Evolutionary conservation across 2,888 invertebrate genomes (phyloP).

Genomic region (Mellilla xanthometata): DNA sequence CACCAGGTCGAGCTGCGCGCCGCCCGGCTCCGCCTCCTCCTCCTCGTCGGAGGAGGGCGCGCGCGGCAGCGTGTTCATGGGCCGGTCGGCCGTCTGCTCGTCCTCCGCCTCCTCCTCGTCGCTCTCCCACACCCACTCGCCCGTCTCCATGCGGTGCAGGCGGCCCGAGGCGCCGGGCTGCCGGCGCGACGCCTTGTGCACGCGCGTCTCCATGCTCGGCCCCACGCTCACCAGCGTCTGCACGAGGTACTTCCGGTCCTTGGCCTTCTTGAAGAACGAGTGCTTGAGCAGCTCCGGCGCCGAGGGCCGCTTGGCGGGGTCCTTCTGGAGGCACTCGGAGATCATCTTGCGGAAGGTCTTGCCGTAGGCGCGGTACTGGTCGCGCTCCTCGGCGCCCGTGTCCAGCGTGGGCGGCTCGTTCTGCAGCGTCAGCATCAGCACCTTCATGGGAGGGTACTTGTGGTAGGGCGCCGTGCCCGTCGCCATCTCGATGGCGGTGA

Average conservation of each 20-base stretch:
- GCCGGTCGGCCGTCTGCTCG: slow-evolving; percentile 76
- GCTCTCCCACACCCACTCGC: slow-evolving; percentile 99
- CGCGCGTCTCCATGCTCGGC: slow-evolving; percentile 95
- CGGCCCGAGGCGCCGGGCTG: slow-evolving; percentile 94
- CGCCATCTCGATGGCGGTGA: slow-evolving; percentile 99
- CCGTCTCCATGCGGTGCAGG: slow-evolving; percentile 96
- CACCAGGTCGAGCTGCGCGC: slow-evolving; percentile 90
- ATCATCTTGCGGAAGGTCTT: slow-evolving; percentile 99
- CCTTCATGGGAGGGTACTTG: slow-evolving; percentile 99
- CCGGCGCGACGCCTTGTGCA: slow-evolving; percentile 92
- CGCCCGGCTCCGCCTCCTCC: slow-evolving; percentile 55
- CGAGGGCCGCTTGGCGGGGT: slow-evolving; percentile 96
- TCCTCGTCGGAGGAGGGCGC: slow-evolving; percentile 84
- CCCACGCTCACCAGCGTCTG: slow-evolving; percentile 93
- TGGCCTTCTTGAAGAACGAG: slow-evolving; percentile 99
- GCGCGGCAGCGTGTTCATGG: slow-evolving; percentile 83
- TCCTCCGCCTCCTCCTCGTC: slow-evolving; percentile 87
- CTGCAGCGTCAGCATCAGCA: slow-evolving; percentile 98
- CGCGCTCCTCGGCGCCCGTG: slow-evolving; percentile 97
- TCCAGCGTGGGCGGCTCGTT: slow-evolving; percentile 99
- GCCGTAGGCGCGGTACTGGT: slow-evolving; percentile 99
- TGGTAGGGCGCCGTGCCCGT: slow-evolving; percentile 99
- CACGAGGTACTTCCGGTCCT: slow-evolving; percentile 94
- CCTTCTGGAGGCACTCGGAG: slow-evolving; percentile 98
- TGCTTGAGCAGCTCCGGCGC: slow-evolving; percentile 98